Evolutionary conservation across 2,888 invertebrate genomes (phyloP).

Genomic region (Frankliniella intonsa): DNA sequence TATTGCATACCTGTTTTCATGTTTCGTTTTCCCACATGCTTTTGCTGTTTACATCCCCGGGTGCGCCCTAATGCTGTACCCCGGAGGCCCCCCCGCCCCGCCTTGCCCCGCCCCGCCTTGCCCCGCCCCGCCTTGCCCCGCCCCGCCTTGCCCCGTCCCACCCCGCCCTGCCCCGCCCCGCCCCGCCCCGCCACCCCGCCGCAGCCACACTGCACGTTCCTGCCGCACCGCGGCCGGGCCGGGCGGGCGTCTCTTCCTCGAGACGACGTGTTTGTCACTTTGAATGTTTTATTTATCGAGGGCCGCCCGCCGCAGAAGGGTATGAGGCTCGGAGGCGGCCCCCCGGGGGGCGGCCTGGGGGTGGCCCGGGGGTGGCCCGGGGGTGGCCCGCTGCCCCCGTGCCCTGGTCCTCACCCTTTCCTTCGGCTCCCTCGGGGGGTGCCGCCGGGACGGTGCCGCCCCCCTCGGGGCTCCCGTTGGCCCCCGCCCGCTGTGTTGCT

Average conservation of each 20-base stretch:
- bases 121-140: neutral
- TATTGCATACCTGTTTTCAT: too few species aligned
- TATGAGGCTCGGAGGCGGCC: too few species aligned
- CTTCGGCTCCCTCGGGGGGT: neutral
- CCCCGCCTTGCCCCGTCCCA: neutral
- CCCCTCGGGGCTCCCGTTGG: neutral
- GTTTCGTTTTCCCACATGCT: too few species aligned
- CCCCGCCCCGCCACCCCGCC: neutral
- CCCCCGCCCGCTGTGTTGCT: neutral
- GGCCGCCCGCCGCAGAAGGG: neutral
- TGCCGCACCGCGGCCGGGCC: neutral
- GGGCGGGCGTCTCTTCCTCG: neutral
- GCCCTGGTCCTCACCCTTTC: neutral
- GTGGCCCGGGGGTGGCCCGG: too few species aligned
- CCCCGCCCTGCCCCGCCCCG: neutral
- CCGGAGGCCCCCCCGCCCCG: neutral
- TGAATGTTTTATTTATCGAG: constrained; percentile 24
- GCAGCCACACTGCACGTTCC: neutral
- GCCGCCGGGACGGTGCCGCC: too few species aligned
- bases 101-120: neutral
- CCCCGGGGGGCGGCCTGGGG: too few species aligned
- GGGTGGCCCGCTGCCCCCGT: neutral
- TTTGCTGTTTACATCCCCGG: too few species aligned
- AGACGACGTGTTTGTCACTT: constrained; percentile 21
- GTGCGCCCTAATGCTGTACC: too few species aligned